Evolutionary conservation across 2,888 invertebrate genomes (phyloP).

Genomic region (Aromia moschata): DNA sequence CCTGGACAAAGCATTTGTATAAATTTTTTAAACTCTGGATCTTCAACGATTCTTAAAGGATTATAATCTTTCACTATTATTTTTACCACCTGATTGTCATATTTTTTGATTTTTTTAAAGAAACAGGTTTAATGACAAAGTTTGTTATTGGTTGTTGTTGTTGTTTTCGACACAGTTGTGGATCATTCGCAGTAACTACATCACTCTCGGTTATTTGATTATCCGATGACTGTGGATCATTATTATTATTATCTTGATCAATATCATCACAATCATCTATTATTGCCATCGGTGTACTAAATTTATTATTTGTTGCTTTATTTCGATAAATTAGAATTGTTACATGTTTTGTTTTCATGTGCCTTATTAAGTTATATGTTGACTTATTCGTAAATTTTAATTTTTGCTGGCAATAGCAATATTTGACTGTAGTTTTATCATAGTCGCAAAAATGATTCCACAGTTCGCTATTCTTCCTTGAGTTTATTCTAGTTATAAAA

Average conservation of each 20-base stretch:
- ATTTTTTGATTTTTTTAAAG: slow-evolving; percentile 6
- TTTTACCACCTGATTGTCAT: slow-evolving; percentile 13
- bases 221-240: not conserved
- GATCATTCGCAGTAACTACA: not conserved
- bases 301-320: not conserved
- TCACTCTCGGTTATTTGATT: not conserved
- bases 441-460: not conserved
- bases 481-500: too few species aligned
- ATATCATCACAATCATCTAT: not conserved
- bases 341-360: not conserved
- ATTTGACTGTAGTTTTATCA: not conserved
- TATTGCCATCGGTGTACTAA: not conserved
- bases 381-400: not conserved
- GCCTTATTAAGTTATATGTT: not conserved
- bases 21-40: slow-evolving; percentile 44
- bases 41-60: slow-evolving; percentile 44
- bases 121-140: slow-evolving; percentile 13
- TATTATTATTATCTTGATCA: not conserved
- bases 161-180: not conserved
- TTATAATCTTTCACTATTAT: slow-evolving; percentile 23
- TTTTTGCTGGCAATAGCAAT: not conserved
- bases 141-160: slow-evolving; percentile 12
- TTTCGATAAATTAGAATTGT: not conserved
- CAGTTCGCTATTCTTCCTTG: too few species aligned
- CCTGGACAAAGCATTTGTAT: slow-evolving; percentile 41